A percentile compares a stretch with the other conserved stretches of the same genome.
Conservation (phyloP, 2,113 vertebrate species). For the Sturnira hondurensis region DNA sequence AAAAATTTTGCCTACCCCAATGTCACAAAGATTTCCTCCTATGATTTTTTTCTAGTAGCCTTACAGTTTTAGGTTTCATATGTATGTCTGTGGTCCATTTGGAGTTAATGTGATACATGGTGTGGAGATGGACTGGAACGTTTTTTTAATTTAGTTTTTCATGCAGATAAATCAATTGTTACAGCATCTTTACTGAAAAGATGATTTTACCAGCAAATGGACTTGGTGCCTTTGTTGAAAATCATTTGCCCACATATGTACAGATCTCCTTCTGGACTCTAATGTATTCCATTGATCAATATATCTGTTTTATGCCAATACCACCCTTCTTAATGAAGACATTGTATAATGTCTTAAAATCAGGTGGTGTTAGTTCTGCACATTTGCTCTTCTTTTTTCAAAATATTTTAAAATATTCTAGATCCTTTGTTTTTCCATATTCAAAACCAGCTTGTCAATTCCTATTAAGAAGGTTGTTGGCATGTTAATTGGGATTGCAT, state of each 20-base stretch:
- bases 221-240: not conserved
- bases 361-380: not conserved
- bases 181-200: not conserved
- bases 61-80: not conserved
- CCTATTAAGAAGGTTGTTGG: not conserved
- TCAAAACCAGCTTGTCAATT: not conserved
- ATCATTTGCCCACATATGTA: not conserved
- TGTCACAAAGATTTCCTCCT: not conserved
- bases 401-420: not conserved
- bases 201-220: not conserved
- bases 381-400: not conserved
- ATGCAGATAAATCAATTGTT: not conserved
- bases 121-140: not conserved
- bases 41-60: not conserved
- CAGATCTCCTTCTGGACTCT: not conserved
- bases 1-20: not conserved
- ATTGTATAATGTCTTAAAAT: not conserved
- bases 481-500: not conserved
- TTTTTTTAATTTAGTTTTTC: not conserved
- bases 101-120: not conserved
- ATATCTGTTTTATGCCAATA: not conserved
- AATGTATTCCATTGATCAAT: not conserved
- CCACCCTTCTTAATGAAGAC: not conserved
- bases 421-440: not conserved
- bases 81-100: not conserved